These are phyloP conservation scores for Remorina albescens DNA, from an alignment of 2,797 vertebrate species.

Conservation along the genomic window DNA sequence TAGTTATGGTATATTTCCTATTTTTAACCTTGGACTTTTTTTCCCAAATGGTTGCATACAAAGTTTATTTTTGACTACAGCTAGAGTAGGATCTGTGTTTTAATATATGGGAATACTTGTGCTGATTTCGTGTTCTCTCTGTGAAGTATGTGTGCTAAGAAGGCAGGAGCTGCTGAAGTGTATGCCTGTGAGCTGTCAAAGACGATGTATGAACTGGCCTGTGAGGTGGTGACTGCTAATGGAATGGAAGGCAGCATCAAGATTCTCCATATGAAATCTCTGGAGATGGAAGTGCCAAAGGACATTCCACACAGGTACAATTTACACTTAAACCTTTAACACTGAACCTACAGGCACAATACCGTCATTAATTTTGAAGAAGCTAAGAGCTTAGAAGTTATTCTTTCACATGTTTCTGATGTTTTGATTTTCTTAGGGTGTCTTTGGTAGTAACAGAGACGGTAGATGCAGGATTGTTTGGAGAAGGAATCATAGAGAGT, in stretches of 20 bases:
- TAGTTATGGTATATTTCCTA: not conserved
- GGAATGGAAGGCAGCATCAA: conserved; percentile 90
- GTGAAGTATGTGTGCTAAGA: conserved; percentile 95
- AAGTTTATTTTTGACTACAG: not conserved
- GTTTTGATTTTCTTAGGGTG: conserved; percentile 82
- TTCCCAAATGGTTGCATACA: not conserved
- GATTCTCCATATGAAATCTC: conserved; percentile 94
- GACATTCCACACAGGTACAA: conserved; percentile 92
- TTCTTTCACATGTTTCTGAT: conserved; percentile 3
- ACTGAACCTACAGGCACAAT: not conserved
- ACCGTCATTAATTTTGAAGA: no score
- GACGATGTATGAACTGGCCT: conserved; percentile 96
- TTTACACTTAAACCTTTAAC: not conserved
- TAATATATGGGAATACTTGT: not conserved
- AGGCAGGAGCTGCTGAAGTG: conserved; percentile 90
- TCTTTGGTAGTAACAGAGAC: conserved; percentile 99
- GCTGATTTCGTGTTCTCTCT: conserved; percentile 41
- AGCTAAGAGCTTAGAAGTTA: not conserved
- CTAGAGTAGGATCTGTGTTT: not conserved
- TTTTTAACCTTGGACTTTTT: not conserved
- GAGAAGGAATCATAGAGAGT: conserved; percentile 97
- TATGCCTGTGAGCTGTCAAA: conserved; percentile 97
- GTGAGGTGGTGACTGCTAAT: conserved; percentile 92
- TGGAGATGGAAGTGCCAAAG: conserved; percentile 93
- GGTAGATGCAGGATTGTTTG: conserved; percentile 97